These are phyloP conservation scores for Propithecus perrieri DNA, from an alignment of 2,797 vertebrate species.

Conservation along the genomic window DNA sequence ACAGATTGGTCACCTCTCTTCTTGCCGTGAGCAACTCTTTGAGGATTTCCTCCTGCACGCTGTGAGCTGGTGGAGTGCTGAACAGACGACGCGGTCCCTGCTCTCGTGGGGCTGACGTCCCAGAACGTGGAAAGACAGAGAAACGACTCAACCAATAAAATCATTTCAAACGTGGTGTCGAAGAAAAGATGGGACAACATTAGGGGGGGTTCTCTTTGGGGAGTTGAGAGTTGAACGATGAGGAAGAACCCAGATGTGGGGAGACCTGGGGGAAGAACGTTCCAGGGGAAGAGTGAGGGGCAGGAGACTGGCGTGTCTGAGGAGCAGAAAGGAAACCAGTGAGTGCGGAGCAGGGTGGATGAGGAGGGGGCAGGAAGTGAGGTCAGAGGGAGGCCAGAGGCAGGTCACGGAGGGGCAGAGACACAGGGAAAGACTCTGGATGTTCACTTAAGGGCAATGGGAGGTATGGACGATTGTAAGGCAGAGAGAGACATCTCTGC, in stretches of 20 bases:
- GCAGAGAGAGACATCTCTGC: neutral
- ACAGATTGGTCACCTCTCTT: neutral
- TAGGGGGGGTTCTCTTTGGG: neutral
- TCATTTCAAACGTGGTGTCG: fast-evolving
- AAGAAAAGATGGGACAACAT: too few species aligned
- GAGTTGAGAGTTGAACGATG: neutral
- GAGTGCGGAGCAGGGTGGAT: neutral
- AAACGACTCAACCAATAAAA: neutral
- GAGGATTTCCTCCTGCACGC: fast-evolving
- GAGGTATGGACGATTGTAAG: neutral
- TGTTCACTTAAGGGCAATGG: neutral
- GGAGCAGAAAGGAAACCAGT: neutral
- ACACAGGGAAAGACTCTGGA: neutral
- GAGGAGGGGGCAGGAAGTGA: neutral
- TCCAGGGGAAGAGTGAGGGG: neutral
- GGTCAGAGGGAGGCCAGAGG: neutral
- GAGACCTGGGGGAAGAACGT: neutral
- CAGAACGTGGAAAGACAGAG: neutral
- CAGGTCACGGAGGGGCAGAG: neutral
- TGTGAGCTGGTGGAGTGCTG: fast-evolving
- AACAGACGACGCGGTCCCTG: neutral
- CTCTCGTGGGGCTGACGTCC: neutral
- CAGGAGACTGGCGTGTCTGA: neutral
- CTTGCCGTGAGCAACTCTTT: neutral
- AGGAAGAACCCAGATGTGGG: neutral